phyloP scores from a whole-genome alignment of 2,888 invertebrate species.

The Dichetophora obliterata region DNA sequence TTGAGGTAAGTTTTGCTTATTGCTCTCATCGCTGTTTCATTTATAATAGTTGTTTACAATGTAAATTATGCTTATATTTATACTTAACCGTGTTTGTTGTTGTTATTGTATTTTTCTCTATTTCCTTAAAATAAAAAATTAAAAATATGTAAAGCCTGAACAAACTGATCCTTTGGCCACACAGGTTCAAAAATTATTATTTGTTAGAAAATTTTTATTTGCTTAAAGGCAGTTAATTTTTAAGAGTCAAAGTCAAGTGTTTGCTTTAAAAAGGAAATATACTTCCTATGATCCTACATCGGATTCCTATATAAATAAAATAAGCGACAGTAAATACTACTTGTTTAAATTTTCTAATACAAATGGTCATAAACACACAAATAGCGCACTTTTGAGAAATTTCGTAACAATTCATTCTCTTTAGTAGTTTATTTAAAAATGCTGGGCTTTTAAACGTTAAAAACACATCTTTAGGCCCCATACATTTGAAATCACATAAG shows the following conservation, averaged over 20 bases:
- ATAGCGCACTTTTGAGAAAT: no score
- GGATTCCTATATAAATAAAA: no score
- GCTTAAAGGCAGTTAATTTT: slow-evolving; percentile 5
- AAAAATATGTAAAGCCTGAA: slow-evolving; percentile 12
- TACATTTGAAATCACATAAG: no score
- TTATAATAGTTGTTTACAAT: neutral
- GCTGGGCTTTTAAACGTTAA: no score
- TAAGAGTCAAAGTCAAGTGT: neutral
- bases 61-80: neutral
- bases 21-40: neutral
- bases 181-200: slow-evolving; percentile 21
- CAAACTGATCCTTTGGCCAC: slow-evolving; percentile 25
- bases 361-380: no score
- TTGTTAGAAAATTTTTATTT: neutral
- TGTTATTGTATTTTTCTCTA: slow-evolving; percentile 16
- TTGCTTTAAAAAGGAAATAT: neutral
- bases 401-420: no score
- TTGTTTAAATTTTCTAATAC: no score
- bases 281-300: no score
- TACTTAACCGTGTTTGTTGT: slow-evolving; percentile 15
- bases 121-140: neutral
- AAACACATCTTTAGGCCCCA: no score
- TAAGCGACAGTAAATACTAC: no score
- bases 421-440: no score
- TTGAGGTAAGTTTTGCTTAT: slow-evolving; percentile 71